Evolutionary conservation across 1,140 invertebrate genomes (phyloP).

Genomic region (Zaprionus camerounensis): DNA sequence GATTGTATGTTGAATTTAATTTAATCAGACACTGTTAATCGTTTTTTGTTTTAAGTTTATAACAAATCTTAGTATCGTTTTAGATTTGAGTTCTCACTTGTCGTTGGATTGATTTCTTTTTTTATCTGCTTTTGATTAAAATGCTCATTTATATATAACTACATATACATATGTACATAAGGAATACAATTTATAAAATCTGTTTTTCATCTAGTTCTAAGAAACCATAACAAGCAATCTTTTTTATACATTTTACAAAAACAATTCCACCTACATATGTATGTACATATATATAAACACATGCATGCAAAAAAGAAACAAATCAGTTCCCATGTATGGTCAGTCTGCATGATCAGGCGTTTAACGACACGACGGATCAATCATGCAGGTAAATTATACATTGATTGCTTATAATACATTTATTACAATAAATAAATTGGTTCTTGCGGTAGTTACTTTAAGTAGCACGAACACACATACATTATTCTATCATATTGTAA

Average conservation of each 20-base stretch:
- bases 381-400: too few relatives aligned
- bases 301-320: neutral
- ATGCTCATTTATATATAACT: neutral
- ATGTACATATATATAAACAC: neutral
- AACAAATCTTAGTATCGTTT: neutral
- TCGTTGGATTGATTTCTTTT: neutral
- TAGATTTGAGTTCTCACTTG: neutral
- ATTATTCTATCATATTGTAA: too few relatives aligned
- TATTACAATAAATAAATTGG: too few relatives aligned
- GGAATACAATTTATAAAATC: neutral
- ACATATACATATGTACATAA: neutral
- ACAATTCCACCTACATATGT: neutral
- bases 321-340: neutral
- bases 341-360: neutral
- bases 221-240: neutral
- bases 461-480: too few relatives aligned
- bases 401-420: too few relatives aligned
- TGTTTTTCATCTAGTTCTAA: neutral
- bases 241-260: neutral
- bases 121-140: neutral
- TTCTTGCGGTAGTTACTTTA: too few relatives aligned
- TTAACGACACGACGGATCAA: neutral
- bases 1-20: neutral
- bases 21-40: neutral
- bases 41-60: neutral